A percentile compares a stretch with the other conserved stretches of the same genome.
Evolutionary conservation across 2,888 invertebrate genomes (phyloP).

Genomic region (Xestia rhomboidea): DNA sequence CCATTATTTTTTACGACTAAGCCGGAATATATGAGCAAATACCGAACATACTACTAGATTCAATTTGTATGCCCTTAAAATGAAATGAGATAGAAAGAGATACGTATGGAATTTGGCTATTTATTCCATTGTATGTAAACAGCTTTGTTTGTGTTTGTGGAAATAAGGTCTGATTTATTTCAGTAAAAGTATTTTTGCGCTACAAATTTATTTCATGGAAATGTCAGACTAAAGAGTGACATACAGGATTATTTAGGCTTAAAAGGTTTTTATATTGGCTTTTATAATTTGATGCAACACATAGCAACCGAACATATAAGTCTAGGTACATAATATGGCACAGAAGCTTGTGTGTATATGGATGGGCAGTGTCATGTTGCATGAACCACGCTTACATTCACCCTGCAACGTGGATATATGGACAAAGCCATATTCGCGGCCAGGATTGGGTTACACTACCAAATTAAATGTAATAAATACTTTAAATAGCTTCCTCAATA

Average conservation of each 20-base stretch:
- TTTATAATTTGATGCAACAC: constrained; percentile 19
- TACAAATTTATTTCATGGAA: constrained; percentile 21
- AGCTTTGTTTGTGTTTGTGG: constrained; percentile 51
- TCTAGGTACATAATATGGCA: constrained; percentile 26
- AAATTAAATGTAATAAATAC: constrained; percentile 2
- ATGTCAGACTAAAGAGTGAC: constrained; percentile 15
- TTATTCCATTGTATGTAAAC: constrained; percentile 59
- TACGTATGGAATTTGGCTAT: constrained; percentile 33
- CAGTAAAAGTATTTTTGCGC: constrained; percentile 22
- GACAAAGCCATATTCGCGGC: constrained; percentile 4
- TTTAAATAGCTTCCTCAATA: constrained; percentile 14
- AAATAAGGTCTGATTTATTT: constrained; percentile 16
- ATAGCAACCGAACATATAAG: constrained; percentile 25
- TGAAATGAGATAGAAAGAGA: constrained; percentile 33
- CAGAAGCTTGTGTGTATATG: constrained; percentile 1
- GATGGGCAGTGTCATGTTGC: constrained; percentile 40
- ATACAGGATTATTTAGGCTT: constrained; percentile 16
- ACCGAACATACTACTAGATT: constrained; percentile 18
- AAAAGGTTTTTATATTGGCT: constrained; percentile 27
- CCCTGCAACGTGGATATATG: constrained; percentile 18
- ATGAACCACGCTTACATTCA: constrained; percentile 44
- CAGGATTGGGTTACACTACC: not conserved
- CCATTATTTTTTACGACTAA: constrained; percentile 53
- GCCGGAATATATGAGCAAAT: constrained; percentile 33
- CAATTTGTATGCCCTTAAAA: constrained; percentile 43